Percentiles rank a stretch among this genome's conserved stretches.
phyloP scores from a whole-genome alignment of 2,888 invertebrate species.

The Heliconius erato region DNA sequence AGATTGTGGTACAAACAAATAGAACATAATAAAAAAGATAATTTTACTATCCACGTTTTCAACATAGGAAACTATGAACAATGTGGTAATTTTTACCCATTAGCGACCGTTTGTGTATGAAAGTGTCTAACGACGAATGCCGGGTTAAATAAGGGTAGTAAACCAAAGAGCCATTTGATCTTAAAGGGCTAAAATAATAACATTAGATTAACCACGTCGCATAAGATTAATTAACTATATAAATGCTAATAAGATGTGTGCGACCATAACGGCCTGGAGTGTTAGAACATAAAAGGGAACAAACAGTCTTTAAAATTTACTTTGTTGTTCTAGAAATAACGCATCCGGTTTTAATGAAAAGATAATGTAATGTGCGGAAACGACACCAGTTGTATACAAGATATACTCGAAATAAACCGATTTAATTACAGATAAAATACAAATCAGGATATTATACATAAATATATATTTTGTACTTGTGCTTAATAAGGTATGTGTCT shows the following conservation, averaged over 20 bases:
- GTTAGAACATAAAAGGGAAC: slow-evolving; percentile 7
- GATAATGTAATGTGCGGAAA: background rate
- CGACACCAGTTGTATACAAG: background rate
- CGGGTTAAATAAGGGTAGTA: slow-evolving; percentile 3
- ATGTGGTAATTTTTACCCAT: too few species aligned
- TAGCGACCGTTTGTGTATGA: too few species aligned
- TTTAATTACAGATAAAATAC: background rate
- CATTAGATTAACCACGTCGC: slow-evolving; percentile 34
- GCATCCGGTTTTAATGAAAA: background rate
- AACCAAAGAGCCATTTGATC: slow-evolving; percentile 23
- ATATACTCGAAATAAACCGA: background rate
- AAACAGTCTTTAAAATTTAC: slow-evolving; percentile 7
- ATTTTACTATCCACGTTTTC: too few species aligned
- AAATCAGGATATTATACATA: background rate
- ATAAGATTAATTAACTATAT: slow-evolving; percentile 39
- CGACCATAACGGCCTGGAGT: slow-evolving; percentile 6
- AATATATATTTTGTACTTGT: too few species aligned
- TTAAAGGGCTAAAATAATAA: slow-evolving; percentile 34
- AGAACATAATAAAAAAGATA: too few species aligned
- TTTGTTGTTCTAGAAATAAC: background rate
- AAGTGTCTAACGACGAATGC: too few species aligned
- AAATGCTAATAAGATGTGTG: slow-evolving; percentile 38
- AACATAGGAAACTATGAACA: too few species aligned
- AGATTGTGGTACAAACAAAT: too few species aligned
- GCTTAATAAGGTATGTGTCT: too few species aligned